Conservation (phyloP, 2,113 vertebrate species). For the Alosa alosa region DNA sequence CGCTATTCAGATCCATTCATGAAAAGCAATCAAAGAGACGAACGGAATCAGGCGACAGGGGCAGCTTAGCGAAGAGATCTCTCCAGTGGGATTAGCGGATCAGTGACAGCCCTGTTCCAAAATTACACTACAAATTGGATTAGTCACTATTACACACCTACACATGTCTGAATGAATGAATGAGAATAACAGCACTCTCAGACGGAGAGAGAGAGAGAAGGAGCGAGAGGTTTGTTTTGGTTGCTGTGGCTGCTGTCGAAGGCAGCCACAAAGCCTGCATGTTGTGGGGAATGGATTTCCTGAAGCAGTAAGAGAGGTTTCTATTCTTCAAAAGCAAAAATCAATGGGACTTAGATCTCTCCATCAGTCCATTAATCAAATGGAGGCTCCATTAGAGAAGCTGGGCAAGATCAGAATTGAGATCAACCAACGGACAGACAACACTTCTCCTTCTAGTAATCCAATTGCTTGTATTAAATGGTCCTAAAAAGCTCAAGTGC, state of each 20-base stretch:
- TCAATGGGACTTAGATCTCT: neutral
- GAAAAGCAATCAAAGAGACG: constrained; percentile 32
- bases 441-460: neutral
- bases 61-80: constrained; percentile 55
- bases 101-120: constrained; percentile 58
- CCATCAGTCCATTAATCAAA: neutral
- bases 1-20: constrained; percentile 44
- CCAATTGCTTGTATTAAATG: neutral
- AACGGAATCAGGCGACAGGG: constrained; percentile 9
- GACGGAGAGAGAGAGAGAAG: neutral
- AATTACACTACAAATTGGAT: constrained; percentile 74
- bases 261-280: neutral
- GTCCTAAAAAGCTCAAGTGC: neutral
- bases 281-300: neutral
- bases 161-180: constrained; percentile 36
- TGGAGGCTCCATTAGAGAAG: neutral
- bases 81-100: constrained; percentile 65
- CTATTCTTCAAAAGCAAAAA: constrained; percentile 1
- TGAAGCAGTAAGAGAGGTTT: constrained; percentile 30
- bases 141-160: constrained; percentile 70
- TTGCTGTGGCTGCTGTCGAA: neutral
- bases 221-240: neutral
- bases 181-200: neutral
- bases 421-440: neutral
- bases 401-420: neutral